A percentile compares a stretch with the other conserved stretches of the same genome.
phyloP scores from a whole-genome alignment of 2,797 vertebrate species.

The Enteromius afrohamiltoni region DNA sequence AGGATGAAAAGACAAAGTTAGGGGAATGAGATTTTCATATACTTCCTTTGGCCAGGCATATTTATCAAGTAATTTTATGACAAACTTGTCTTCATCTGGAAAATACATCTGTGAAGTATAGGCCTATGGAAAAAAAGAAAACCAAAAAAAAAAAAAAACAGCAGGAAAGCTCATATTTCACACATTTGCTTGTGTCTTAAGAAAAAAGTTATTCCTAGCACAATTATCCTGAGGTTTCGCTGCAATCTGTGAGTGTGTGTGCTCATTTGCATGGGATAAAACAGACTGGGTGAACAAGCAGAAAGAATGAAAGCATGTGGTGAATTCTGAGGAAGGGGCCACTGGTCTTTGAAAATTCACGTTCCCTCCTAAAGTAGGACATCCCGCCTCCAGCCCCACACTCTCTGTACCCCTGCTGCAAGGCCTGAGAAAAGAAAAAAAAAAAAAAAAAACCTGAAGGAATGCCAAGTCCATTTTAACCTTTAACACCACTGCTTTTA shows the following conservation, averaged over 20 bases:
- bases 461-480: constrained; percentile 77
- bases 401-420: constrained; percentile 57
- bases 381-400: constrained; percentile 57
- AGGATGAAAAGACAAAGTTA: constrained; percentile 40
- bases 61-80: constrained; percentile 68
- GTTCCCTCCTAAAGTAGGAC: constrained; percentile 68
- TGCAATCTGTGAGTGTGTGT: constrained; percentile 31
- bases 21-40: constrained; percentile 47
- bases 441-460: constrained; percentile 57
- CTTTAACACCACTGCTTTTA: constrained; percentile 77
- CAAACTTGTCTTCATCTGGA: constrained; percentile 38
- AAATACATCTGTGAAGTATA: not conserved
- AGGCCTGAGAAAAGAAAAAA: constrained; percentile 17
- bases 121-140: not conserved
- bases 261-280: constrained; percentile 27
- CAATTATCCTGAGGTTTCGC: not conserved
- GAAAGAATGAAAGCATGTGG: constrained; percentile 68
- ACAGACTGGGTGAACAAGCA: constrained; percentile 59
- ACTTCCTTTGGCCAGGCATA: constrained; percentile 62
- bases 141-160: not conserved
- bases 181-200: not conserved
- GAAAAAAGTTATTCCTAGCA: not conserved
- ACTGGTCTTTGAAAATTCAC: constrained; percentile 62
- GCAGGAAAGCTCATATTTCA: not conserved
- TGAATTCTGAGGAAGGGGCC: constrained; percentile 65